phyloP scores from a whole-genome alignment of 2,888 invertebrate genomes.

The Cosmorhoe ocellata region DNA sequence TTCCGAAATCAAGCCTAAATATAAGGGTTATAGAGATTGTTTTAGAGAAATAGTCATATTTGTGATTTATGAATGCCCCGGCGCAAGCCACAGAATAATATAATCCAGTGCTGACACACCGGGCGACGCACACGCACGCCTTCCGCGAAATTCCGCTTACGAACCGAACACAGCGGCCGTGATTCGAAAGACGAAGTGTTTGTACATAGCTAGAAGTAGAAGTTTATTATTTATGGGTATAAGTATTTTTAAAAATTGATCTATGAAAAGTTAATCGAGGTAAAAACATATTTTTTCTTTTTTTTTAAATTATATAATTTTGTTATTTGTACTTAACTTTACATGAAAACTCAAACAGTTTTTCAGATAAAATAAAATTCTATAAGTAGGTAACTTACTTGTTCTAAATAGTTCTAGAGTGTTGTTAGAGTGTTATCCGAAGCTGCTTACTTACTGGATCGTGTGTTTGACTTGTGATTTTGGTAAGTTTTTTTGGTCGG shows the following conservation, averaged over 20 bases:
- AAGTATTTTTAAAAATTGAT: no score
- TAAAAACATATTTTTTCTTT: no score
- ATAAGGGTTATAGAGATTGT: background rate
- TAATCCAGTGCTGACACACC: constrained; percentile 35
- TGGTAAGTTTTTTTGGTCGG: constrained; percentile 28
- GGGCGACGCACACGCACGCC: constrained; percentile 61
- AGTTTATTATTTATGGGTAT: no score
- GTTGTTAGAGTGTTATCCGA: background rate
- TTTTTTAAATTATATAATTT: no score
- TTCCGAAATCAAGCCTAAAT: background rate
- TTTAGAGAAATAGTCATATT: background rate
- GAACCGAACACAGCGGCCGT: constrained; percentile 43
- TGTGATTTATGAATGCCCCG: constrained; percentile 4
- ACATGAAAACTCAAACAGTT: background rate
- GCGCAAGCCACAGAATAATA: constrained; percentile 13
- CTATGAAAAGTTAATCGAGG: no score
- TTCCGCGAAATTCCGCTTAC: constrained; percentile 50
- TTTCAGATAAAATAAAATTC: no score
- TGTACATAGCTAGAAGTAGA: constrained; percentile 1
- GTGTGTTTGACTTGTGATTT: constrained; percentile 20
- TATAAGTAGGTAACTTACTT: no score
- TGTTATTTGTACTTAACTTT: no score
- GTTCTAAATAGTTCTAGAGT: no score
- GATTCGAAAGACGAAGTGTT: constrained; percentile 55
- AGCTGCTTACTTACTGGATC: constrained; percentile 1